Base-by-base conservation (phyloP, 2,888 invertebrate species). In the Ceriagrion tenellum region DNA sequence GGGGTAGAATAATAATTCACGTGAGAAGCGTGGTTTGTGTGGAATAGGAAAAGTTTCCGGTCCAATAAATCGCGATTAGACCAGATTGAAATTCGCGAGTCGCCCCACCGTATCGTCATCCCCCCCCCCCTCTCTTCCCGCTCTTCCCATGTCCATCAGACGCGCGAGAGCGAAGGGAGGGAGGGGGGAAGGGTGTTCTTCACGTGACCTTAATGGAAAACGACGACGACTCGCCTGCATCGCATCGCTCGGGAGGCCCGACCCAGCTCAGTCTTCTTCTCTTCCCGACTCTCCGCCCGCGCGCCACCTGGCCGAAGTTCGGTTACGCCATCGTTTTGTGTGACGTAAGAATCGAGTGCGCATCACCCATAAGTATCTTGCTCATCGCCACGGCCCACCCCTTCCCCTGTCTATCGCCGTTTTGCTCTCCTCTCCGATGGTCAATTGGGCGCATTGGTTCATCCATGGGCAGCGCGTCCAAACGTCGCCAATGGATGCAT, bases 181-280 rank as follows among this genome's bases (percentile, higher is more conserved):
- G 59, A 16, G 13, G 55, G 23, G 88, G 6, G 18, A 8, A 47
- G 47, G 40, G 47, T 88, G 88, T 47, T 47, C 88, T 88, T 88
- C 88, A 47, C 88, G 30, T 88, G 88, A 88, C 88, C 88, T 88
- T 88, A 88, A 47, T 35, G 88, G 30, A 88, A 88, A 56, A 16
- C 56, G 56, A 59, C 59, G 16, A 47, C 88, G 88, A n/a, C 88
- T 88, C 30, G 88, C 30, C 18, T 26, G 55, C 88, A 26, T 47
- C 88, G 40, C 26, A n/a, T 0, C 8, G 81, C 0, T 20, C 12
- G 81, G 81, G 81, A 74, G 23, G 81, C 0, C 26, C 26, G 81
- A n/a, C n/a, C n/a, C 59, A 2, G 10, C 59, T 10, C 13, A 10
- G 59, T 59, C 59, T 12, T 59, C 69, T n/a, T 59, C 16, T 20